Conservation (phyloP, 2,797 vertebrate species). For the Chelonia mydas region DNA sequence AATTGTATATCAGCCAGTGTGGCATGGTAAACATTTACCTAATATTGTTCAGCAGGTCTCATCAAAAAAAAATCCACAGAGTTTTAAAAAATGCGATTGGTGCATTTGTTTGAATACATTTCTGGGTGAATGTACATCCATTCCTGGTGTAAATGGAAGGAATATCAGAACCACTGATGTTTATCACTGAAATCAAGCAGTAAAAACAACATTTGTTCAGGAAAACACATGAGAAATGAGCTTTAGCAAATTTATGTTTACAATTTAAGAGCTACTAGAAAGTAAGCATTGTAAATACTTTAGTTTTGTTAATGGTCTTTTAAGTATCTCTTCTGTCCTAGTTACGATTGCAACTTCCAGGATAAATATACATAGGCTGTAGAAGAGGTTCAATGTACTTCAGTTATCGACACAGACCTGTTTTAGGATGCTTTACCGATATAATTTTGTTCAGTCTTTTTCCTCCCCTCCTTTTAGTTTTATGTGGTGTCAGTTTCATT, state of each 20-base stretch:
- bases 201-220: conserved; percentile 57
- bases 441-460: background rate
- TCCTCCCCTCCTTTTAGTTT: background rate
- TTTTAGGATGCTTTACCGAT: background rate
- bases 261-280: conserved; percentile 53
- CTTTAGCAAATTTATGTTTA: conserved; percentile 57
- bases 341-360: conserved; percentile 29
- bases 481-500: accelerated
- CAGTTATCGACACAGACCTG: background rate
- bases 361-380: background rate
- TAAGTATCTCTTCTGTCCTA: background rate
- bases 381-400: background rate
- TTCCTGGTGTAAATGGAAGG: conserved; percentile 57
- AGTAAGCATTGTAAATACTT: conserved; percentile 48
- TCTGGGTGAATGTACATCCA: conserved; percentile 18
- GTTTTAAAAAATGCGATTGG: conserved; percentile 66
- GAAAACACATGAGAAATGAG: conserved; percentile 52
- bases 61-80: conserved; percentile 68
- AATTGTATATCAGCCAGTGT: conserved; percentile 21
- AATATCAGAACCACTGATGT: background rate
- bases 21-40: conserved; percentile 49
- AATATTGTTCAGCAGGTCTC: conserved; percentile 61
- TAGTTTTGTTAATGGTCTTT: conserved; percentile 53
- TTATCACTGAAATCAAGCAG: conserved; percentile 47
- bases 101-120: conserved; percentile 36